A percentile compares a stretch with the other conserved stretches of the same genome.
Evolutionary conservation across 2,113 vertebrate genomes (phyloP).

Genomic region (Periophthalmus modestus): DNA sequence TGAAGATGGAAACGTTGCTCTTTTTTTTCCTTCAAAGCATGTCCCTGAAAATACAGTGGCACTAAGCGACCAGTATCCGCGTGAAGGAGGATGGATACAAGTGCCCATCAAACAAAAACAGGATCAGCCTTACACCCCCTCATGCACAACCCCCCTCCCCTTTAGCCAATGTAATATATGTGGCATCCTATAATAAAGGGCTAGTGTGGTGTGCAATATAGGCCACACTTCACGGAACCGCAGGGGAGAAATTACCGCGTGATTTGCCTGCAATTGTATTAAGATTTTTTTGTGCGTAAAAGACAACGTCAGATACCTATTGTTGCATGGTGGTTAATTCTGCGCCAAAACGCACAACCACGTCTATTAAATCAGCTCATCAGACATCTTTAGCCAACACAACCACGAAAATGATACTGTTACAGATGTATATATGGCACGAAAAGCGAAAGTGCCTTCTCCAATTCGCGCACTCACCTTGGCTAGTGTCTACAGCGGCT

Average conservation of each 20-base stretch:
- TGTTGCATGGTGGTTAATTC: slow-evolving; percentile 59
- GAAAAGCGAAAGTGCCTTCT: not conserved
- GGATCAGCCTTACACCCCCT: slow-evolving; percentile 39
- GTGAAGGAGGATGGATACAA: slow-evolving; percentile 10
- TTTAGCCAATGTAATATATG: slow-evolving; percentile 27
- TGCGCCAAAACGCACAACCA: slow-evolving; percentile 57
- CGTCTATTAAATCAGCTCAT: not conserved
- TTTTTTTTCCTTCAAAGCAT: not conserved
- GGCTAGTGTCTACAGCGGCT: slow-evolving; percentile 59
- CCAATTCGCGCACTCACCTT: slow-evolving; percentile 69
- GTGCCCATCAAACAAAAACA: slow-evolving; percentile 44
- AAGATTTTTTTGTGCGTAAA: not conserved
- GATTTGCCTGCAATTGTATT: not conserved
- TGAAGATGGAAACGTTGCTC: slow-evolving; percentile 10
- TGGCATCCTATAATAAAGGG: slow-evolving; percentile 31
- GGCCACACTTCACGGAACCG: not conserved
- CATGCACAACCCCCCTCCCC: not conserved
- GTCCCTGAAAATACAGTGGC: not conserved
- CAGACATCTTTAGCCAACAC: not conserved
- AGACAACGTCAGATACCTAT: slow-evolving; percentile 31
- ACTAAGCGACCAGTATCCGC: not conserved
- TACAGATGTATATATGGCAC: not conserved
- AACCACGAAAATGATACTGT: not conserved
- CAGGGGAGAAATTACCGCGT: not conserved
- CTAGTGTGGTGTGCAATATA: slow-evolving; percentile 15